phyloP scores from a whole-genome alignment of 2,797 vertebrate species.

The Fistularia commersonii region DNA sequence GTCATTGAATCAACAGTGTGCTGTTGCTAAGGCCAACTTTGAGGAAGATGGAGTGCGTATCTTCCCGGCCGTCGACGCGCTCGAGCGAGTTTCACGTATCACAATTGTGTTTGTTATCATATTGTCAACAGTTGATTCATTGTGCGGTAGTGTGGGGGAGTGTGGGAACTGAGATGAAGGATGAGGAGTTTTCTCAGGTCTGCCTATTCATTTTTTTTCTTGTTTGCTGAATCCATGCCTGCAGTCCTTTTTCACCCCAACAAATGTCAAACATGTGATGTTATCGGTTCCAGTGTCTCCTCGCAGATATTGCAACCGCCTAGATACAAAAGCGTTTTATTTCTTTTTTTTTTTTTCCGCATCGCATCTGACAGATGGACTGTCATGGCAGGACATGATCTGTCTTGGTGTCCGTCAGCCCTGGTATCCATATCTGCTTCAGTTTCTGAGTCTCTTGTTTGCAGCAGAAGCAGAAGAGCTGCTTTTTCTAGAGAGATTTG shows the following conservation, averaged over 20 bases:
- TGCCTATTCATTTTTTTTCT: not conserved
- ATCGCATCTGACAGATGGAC: too few species aligned
- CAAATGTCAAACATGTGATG: conserved; percentile 7
- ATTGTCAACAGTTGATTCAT: not conserved
- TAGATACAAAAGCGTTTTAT: too few species aligned
- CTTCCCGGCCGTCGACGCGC: conserved; percentile 23
- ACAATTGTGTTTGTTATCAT: too few species aligned
- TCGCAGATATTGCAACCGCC: too few species aligned
- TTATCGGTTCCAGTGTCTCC: conserved; percentile 23
- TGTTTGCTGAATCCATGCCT: conserved; percentile 4
- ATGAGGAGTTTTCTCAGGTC: not conserved
- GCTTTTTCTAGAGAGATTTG: conserved; percentile 78
- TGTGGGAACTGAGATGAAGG: not conserved
- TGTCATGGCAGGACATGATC: conserved; percentile 18
- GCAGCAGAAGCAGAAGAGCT: conserved; percentile 73
- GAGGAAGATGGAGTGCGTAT: conserved; percentile 45
- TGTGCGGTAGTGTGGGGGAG: not conserved
- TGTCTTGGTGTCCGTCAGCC: conserved; percentile 30
- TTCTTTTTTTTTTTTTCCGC: too few species aligned
- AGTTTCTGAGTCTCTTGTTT: conserved; percentile 66
- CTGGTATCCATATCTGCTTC: conserved; percentile 60
- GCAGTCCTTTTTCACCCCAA: too few species aligned
- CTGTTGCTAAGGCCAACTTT: conserved; percentile 61
- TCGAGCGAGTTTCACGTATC: conserved; percentile 10
- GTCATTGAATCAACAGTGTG: conserved; percentile 43